phyloP scores from a whole-genome alignment of 2,113 vertebrate genomes.

The Hydrochoerus hydrochaeris region DNA sequence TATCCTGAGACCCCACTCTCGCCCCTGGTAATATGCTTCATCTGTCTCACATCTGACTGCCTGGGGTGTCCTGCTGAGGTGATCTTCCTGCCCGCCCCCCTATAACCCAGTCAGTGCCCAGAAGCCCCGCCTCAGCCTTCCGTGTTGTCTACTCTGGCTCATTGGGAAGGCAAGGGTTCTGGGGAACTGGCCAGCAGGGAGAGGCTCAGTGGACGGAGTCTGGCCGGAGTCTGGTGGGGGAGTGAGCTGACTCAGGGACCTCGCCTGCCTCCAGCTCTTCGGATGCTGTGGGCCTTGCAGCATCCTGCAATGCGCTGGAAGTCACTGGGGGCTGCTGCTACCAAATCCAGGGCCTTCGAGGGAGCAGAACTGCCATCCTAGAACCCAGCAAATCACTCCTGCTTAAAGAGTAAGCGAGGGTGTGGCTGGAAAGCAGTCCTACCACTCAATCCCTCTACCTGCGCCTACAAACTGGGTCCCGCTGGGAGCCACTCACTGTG shows the following conservation, averaged over 20 bases:
- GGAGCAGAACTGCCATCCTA: neutral
- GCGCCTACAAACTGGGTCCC: accelerated
- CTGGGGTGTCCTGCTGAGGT: accelerated
- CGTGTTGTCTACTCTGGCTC: neutral
- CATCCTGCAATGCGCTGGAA: neutral
- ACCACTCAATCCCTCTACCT: neutral
- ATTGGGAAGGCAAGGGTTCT: neutral
- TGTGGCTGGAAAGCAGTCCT: neutral
- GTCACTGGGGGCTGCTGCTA: neutral
- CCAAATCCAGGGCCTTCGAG: neutral
- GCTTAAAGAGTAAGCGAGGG: neutral
- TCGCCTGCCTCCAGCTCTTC: neutral
- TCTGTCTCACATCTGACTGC: neutral
- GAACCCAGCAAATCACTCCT: neutral
- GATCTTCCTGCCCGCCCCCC: neutral
- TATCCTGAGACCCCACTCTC: neutral
- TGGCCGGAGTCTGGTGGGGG: neutral
- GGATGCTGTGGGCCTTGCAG: accelerated
- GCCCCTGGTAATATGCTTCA: neutral
- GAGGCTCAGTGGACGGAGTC: neutral
- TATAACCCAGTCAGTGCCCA: neutral
- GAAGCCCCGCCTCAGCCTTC: neutral
- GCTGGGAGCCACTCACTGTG: neutral
- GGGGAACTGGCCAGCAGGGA: neutral
- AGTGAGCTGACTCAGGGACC: neutral